A percentile compares a stretch with the other conserved stretches of the same genome.
Conservation (phyloP, 1,140 invertebrate species). For the Pararge aegeria region DNA sequence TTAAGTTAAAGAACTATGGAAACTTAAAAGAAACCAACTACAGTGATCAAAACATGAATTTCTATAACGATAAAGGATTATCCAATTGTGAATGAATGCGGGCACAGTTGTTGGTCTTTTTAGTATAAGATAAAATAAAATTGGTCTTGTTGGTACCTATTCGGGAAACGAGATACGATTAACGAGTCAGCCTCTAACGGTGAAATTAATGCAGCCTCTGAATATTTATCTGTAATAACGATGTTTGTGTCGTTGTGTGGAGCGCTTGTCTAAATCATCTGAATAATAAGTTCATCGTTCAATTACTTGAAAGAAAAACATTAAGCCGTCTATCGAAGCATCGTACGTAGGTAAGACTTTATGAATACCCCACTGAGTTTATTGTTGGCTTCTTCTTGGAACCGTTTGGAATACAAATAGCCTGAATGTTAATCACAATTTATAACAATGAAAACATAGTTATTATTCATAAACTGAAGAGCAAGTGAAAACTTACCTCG, state of each 20-base stretch:
- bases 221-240: conserved; percentile 24
- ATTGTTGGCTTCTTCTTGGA: too few species aligned
- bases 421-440: too few species aligned
- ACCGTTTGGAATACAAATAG: too few species aligned
- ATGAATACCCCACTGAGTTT: too few species aligned
- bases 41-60: conserved; percentile 15
- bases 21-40: not conserved
- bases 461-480: too few species aligned
- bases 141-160: conserved; percentile 7
- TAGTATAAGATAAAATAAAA: conserved; percentile 12
- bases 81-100: conserved; percentile 3
- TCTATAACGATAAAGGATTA: conserved; percentile 17
- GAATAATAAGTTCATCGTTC: not conserved
- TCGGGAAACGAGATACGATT: conserved; percentile 28
- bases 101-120: conserved; percentile 21
- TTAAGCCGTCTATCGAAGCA: not conserved
- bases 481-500: too few species aligned
- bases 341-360: not conserved
- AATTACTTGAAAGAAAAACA: not conserved
- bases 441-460: too few species aligned
- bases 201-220: conserved; percentile 30
- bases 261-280: conserved; percentile 8
- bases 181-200: conserved; percentile 25
- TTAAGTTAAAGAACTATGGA: too few species aligned
- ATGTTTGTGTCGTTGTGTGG: conserved; percentile 11